Evolutionary conservation across 1,140 invertebrate genomes (phyloP).

Genomic region (Colletes gigas): DNA sequence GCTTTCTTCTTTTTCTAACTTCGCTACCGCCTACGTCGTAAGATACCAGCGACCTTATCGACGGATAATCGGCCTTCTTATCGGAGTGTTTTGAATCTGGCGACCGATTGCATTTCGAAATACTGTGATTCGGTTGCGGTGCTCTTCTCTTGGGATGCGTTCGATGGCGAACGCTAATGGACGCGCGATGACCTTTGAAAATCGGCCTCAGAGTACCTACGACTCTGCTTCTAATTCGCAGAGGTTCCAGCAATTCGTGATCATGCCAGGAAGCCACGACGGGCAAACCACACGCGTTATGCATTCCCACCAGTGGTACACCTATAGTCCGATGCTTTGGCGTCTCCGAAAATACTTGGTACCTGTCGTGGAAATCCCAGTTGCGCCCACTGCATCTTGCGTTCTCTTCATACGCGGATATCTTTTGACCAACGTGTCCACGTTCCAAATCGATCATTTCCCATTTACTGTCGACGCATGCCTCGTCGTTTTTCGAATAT

Average conservation of each 20-base stretch:
- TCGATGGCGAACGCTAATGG: slow-evolving; percentile 32
- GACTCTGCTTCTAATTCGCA: slow-evolving; percentile 29
- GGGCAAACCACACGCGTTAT: slow-evolving; percentile 71
- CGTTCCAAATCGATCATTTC: slow-evolving; percentile 27
- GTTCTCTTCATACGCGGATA: slow-evolving; percentile 75
- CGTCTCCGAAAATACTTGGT: slow-evolving; percentile 31
- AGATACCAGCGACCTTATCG: slow-evolving; percentile 13
- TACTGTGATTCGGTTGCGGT: slow-evolving; percentile 31
- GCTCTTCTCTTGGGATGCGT: slow-evolving; percentile 60
- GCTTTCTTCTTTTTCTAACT: slow-evolving; percentile 12
- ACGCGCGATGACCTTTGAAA: slow-evolving; percentile 26
- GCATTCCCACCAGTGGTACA: slow-evolving; percentile 79
- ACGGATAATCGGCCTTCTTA: slow-evolving; percentile 24
- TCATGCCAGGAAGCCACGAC: slow-evolving; percentile 66
- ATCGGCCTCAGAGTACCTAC: slow-evolving; percentile 39
- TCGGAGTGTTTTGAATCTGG: slow-evolving; percentile 5
- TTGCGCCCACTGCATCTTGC: slow-evolving; percentile 35
- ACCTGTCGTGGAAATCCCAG: slow-evolving; percentile 2
- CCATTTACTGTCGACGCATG: neutral
- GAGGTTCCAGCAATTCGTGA: slow-evolving; percentile 43
- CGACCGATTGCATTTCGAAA: neutral
- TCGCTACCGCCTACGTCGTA: neutral
- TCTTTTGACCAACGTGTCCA: slow-evolving; percentile 71
- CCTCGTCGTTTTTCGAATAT: neutral
- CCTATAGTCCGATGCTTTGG: slow-evolving; percentile 65